Evolutionary conservation across 2,113 vertebrate species (phyloP), one percentile per base, ranked within the genome.

Genomic region (Platichthys flesus): DNA sequence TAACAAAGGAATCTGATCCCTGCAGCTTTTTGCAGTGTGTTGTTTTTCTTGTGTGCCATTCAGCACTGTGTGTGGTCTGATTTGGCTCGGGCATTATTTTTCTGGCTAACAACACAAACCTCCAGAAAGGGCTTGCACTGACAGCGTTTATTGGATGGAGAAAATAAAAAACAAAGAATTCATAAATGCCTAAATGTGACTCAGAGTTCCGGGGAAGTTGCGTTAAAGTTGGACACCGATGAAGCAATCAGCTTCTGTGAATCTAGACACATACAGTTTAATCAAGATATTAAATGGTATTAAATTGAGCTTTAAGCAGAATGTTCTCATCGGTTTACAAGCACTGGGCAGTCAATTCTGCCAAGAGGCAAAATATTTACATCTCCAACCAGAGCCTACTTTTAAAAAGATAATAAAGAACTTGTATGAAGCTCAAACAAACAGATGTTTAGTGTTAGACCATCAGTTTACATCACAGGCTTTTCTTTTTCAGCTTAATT

Each of bases 1-100:
- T 78, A 83, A 69, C 60, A 86, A 80, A 84, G 0, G 9, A 7
- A 31, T 72, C 23, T 76, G 79, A 88, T 84, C 76, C 61, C 60
- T 74, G 40, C 2, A 15, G 66, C 59, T 31, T 31, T 31, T 31
- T 31, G 57, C 67, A 40, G n/a, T 67, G 9, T 67, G 21, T 82
- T 74, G 68, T 40, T 79, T 14, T 78, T 78, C 35, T 63, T 76
- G 63, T 24, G 60, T 79, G 54, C 42, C 55, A 66, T 35, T 76
- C 73, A 15, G 20, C 69, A 51, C 20, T 40, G 18, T 84, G 67
- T 86, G 81, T 65, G 74, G 66, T 81, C 72, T 23, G 20, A 71
- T 63, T 49, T 69, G 16, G 65, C 74, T 35, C 3, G 56, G 67
- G 77, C 20, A 81, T 28, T 7, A 73, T 42, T 24, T 51, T 42